phyloP scores from a whole-genome alignment of 2,888 invertebrate species.

The Trachelus stipa region DNA sequence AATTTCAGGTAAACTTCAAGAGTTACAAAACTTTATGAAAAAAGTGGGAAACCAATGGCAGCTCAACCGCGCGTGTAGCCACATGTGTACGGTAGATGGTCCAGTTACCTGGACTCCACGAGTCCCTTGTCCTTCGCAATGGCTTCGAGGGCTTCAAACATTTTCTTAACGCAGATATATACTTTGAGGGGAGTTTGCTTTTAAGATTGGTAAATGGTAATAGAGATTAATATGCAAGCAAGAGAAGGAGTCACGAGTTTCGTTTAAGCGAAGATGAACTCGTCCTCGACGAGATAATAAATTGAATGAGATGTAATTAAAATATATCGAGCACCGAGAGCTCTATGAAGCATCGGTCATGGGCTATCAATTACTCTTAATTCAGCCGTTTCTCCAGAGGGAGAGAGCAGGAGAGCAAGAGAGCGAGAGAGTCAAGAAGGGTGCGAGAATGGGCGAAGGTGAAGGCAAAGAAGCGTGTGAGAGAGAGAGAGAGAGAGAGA shows the following conservation, averaged over 20 bases:
- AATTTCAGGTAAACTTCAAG: neutral
- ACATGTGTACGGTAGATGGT: neutral
- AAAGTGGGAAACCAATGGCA: neutral
- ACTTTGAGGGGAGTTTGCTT: neutral
- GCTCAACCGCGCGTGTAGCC: no score
- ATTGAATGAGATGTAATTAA: constrained; percentile 39
- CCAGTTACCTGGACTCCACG: neutral
- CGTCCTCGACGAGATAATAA: constrained; percentile 13
- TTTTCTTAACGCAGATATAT: neutral
- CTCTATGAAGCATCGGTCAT: constrained; percentile 29
- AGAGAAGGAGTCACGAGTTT: neutral
- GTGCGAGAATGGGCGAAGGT: neutral
- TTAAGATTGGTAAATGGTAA: neutral
- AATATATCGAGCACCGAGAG: constrained; percentile 38
- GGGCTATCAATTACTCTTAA: constrained; percentile 42
- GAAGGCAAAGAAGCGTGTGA: neutral
- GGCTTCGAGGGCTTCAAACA: neutral
- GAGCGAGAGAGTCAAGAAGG: neutral
- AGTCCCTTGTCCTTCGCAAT: neutral
- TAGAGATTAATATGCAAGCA: neutral
- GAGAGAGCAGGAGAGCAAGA: neutral
- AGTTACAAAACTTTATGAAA: neutral
- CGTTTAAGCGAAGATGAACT: neutral
- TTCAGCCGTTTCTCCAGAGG: constrained; percentile 23
- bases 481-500: neutral